Evolutionary conservation across 2,888 invertebrate species (phyloP), one percentile per base, ranked within the genome.

Genomic region (Theretra japonica): DNA sequence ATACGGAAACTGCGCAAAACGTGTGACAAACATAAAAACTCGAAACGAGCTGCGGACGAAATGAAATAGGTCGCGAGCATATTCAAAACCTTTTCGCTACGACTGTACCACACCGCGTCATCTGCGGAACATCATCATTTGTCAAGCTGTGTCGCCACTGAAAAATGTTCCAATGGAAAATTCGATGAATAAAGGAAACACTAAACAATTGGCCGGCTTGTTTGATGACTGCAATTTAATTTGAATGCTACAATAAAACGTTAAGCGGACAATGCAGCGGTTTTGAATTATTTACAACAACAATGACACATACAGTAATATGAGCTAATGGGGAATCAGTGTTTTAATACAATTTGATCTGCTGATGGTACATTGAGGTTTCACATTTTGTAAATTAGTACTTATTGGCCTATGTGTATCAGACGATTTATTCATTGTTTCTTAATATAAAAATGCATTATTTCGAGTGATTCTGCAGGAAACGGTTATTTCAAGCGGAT

Each of bases 121-220:
- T 81, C 75, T 79, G 79, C 76, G 74, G 70, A 79, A 74, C 77
- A 78, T 72, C 75, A 73, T 81, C 80, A 82, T 86, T 85, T 84
- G 77, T 87, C 80, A 84, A 77, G 80, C 79, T 80, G 75, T 69
- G 69, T 70, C 74, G 60, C 71, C 71, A 72, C 75, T 76, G 77
- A 71, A 74, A 77, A 74, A 77, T 71, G 56, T 72, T 75, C 72
- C 75, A 76, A 76, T 79, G 79, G 75, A 79, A 82, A 77, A 81
- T 77, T 75, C 70, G 59, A 72, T 57, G 30, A 70, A 73, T 71
- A 78, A 74, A 72, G 62, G 76, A 77, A 79, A 80, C 79, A 41
- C 68, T 70, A 72, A 72, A 72, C 72, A 72, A 65, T 72, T 65
- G 57, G 53, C 30, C 28, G 48, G 41, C 41, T 69, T 60, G 33